Evolutionary conservation across 2,888 invertebrate genomes (phyloP).

Genomic region (Zele albiditarsus): DNA sequence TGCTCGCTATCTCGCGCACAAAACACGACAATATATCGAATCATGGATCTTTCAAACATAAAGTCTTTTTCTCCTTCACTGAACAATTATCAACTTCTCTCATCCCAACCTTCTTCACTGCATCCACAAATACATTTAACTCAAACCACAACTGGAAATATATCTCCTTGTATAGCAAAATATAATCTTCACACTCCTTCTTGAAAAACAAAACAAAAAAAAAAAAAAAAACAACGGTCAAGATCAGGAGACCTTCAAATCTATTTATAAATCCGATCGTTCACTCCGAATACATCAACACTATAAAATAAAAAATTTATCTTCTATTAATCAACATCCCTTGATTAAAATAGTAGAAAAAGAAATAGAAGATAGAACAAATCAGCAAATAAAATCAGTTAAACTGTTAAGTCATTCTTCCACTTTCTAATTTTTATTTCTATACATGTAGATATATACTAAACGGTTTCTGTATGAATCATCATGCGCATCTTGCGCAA

Average conservation of each 20-base stretch:
- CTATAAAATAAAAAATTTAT: neutral
- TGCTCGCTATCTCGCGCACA: conserved; percentile 48
- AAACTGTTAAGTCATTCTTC: neutral
- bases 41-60: conserved; percentile 47
- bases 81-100: conserved; percentile 14
- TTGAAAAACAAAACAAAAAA: too few species aligned
- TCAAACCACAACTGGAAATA: neutral
- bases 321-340: conserved; percentile 8
- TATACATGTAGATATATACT: neutral
- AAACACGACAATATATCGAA: conserved; percentile 48
- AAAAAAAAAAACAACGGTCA: conserved; percentile 48
- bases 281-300: neutral
- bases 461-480: conserved; percentile 27
- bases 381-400: neutral
- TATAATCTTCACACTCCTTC: conserved; percentile 1
- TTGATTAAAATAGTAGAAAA: neutral
- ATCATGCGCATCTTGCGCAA: conserved; percentile 21
- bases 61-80: conserved; percentile 38
- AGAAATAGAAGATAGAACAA: neutral
- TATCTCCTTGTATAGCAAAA: neutral
- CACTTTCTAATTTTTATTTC: conserved; percentile 28
- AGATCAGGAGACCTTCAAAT: conserved; percentile 48
- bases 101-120: neutral
- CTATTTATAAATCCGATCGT: neutral
- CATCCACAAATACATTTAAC: neutral